phyloP scores from a whole-genome alignment of 2,888 invertebrate genomes.

The Drosophila paramelanica region DNA sequence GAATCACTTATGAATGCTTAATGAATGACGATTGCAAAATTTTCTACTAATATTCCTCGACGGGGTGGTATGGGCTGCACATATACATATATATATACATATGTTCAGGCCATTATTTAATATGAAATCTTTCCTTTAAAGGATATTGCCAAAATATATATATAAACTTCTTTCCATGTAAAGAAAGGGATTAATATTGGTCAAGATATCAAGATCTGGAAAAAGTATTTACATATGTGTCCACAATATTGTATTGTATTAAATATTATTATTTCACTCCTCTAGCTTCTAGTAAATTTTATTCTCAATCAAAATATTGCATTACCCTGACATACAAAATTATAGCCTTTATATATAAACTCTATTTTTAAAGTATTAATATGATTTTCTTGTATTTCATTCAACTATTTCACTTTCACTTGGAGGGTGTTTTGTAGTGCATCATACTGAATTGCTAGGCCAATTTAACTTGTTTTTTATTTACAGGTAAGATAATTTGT shows the following conservation, averaged over 20 bases:
- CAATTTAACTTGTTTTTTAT: constrained; percentile 7
- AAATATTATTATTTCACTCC: background rate
- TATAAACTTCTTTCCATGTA: background rate
- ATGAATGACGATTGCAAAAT: constrained; percentile 60
- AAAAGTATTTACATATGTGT: background rate
- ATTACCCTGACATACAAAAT: too few species aligned
- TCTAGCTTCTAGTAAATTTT: background rate
- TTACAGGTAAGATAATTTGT: constrained; percentile 37
- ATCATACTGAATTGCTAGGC: background rate
- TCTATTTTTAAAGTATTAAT: too few species aligned
- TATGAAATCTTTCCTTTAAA: background rate
- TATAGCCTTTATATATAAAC: too few species aligned
- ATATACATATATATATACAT: too few species aligned
- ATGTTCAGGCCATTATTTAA: background rate
- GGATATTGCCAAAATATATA: background rate
- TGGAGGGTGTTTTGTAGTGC: constrained; percentile 5
- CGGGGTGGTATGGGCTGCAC: background rate
- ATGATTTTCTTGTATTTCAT: too few species aligned
- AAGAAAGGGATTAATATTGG: background rate
- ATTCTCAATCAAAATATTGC: background rate
- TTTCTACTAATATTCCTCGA: constrained; percentile 12
- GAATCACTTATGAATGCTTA: constrained; percentile 66
- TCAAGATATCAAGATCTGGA: too few species aligned
- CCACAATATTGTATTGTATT: too few species aligned
- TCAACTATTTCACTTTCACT: background rate